phyloP scores from a whole-genome alignment of 1,140 invertebrate species.

The Sitophilus oryzae region DNA sequence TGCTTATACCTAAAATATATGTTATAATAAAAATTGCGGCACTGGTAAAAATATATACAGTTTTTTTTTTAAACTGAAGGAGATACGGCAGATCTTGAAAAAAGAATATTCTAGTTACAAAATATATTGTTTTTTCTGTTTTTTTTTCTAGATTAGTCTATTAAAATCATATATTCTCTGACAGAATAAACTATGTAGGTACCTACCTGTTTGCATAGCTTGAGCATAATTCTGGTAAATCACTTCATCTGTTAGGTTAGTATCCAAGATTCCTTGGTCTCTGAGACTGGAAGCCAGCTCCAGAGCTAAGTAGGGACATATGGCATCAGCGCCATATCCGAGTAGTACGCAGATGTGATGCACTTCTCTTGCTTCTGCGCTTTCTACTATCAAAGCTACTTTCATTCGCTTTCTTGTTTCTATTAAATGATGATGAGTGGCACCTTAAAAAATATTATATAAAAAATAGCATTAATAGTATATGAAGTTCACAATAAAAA shows the following conservation, averaged over 20 bases:
- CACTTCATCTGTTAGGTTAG: slow-evolving; percentile 70
- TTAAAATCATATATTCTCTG: too few relatives aligned
- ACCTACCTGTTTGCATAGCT: slow-evolving; percentile 45
- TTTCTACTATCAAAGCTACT: slow-evolving; percentile 88
- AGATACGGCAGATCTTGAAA: too few relatives aligned
- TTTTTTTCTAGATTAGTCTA: too few relatives aligned
- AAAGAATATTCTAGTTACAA: too few relatives aligned
- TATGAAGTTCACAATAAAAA: too few relatives aligned
- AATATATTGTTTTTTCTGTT: too few relatives aligned
- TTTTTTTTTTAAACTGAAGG: too few relatives aligned
- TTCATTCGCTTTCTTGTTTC: slow-evolving; percentile 94
- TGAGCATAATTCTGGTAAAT: slow-evolving; percentile 69
- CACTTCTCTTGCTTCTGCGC: slow-evolving; percentile 91
- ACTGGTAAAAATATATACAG: too few relatives aligned
- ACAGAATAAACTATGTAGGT: too few relatives aligned
- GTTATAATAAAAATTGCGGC: too few relatives aligned
- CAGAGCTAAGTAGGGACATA: slow-evolving; percentile 96
- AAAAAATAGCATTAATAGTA: too few relatives aligned
- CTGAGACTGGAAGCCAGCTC: slow-evolving; percentile 80
- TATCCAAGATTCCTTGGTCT: slow-evolving; percentile 73
- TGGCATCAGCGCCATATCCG: slow-evolving; percentile 95
- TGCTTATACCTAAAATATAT: slow-evolving; percentile 33
- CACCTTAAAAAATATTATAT: slow-evolving; percentile 49
- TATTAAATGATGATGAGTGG: slow-evolving; percentile 93
- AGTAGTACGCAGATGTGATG: slow-evolving; percentile 95